These are phyloP conservation scores for Actinostola sp. DNA, from an alignment of 92 coral and sea anemone genomes.

Conservation along the genomic window DNA sequence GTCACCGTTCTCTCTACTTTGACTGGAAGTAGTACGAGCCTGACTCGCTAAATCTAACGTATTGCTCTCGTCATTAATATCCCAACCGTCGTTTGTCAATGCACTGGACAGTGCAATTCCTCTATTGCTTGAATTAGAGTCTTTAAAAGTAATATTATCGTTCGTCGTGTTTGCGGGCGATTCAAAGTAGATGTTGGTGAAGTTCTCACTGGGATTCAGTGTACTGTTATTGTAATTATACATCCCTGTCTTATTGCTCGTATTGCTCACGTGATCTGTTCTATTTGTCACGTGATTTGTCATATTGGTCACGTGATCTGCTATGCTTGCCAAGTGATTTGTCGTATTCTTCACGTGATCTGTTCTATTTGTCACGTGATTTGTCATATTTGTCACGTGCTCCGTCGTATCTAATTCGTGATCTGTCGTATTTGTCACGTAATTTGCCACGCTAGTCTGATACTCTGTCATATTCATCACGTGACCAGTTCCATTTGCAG, in stretches of 20 bases:
- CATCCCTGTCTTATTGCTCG: not conserved
- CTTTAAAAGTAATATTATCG: not conserved
- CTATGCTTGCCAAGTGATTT: not conserved
- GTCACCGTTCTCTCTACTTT: not conserved
- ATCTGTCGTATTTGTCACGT: not conserved
- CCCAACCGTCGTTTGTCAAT: not conserved
- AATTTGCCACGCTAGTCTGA: not conserved
- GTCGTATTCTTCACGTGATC: not conserved
- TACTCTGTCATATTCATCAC: not conserved
- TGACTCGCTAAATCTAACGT: not conserved
- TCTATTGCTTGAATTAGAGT: not conserved
- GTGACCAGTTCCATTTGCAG: not conserved
- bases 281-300: not conserved
- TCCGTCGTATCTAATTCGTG: not conserved
- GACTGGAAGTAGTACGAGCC: not conserved
- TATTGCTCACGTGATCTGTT: not conserved
- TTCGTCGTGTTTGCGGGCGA: not conserved
- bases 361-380: not conserved
- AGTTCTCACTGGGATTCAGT: not conserved
- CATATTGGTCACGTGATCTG: slow-evolving; percentile 1
- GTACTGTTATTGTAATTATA: not conserved
- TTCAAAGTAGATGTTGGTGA: not conserved
- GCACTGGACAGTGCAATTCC: not conserved
- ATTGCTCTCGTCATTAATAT: not conserved
- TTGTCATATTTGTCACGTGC: slow-evolving; percentile 2